Conservation (phyloP, 2,113 vertebrate genomes). For the Tringa solitaria region DNA sequence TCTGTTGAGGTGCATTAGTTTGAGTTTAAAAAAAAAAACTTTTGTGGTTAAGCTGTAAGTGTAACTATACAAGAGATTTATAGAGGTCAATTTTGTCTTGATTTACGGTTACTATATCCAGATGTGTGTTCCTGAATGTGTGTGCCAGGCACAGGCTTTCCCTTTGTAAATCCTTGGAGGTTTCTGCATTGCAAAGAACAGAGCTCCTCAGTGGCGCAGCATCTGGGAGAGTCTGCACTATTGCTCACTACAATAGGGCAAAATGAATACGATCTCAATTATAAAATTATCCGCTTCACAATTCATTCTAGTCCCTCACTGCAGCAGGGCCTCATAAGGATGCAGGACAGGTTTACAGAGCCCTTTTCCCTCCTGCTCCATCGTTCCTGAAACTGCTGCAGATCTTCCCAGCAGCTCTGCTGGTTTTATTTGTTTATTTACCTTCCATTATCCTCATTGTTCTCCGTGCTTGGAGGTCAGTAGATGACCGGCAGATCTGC, state of each 20-base stretch:
- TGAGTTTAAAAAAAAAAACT: background rate
- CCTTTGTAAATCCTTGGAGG: background rate
- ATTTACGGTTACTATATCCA: background rate
- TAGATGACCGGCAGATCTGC: background rate
- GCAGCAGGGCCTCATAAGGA: slow-evolving; percentile 32
- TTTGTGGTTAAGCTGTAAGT: background rate
- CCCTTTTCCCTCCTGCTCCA: background rate
- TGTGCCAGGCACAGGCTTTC: background rate
- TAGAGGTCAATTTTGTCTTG: background rate
- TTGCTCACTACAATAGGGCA: background rate
- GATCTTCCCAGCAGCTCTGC: background rate
- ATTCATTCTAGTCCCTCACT: background rate
- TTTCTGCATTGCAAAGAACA: background rate
- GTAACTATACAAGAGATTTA: background rate
- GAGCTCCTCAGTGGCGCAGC: background rate
- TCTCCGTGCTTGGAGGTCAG: slow-evolving; percentile 20
- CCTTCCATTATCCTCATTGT: background rate
- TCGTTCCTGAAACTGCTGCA: background rate
- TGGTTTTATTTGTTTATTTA: background rate
- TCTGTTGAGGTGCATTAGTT: rapidly evolving
- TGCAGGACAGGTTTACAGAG: slow-evolving; percentile 17
- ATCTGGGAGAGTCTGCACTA: background rate
- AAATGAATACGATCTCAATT: slow-evolving; percentile 9
- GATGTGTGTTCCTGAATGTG: background rate
- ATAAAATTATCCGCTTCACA: background rate